phyloP scores from a whole-genome alignment of 2,113 vertebrate genomes.

The Eurystomus gularis region DNA sequence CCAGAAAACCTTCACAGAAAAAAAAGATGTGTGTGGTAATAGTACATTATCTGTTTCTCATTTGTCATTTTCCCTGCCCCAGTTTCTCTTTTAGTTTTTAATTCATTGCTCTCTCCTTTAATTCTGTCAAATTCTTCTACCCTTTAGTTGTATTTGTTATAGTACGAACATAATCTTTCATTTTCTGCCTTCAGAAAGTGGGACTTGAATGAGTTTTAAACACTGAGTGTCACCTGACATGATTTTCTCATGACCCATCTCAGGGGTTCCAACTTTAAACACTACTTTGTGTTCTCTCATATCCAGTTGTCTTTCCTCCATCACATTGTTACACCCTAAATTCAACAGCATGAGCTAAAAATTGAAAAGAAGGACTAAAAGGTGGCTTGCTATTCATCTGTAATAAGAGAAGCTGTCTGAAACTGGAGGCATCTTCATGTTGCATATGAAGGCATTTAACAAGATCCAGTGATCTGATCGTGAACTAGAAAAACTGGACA shows the following conservation, averaged over 20 bases:
- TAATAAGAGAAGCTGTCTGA: background rate
- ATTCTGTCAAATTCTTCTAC: background rate
- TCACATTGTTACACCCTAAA: background rate
- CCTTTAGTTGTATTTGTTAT: background rate
- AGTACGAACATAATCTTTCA: background rate
- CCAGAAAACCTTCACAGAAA: background rate
- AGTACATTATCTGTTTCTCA: background rate
- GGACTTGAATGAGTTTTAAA: background rate
- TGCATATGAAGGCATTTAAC: background rate
- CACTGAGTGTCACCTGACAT: background rate
- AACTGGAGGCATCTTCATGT: background rate
- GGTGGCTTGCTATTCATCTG: background rate
- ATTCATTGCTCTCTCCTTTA: background rate
- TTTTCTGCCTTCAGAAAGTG: background rate
- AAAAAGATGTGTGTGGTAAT: no score
- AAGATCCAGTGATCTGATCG: background rate
- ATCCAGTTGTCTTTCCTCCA: background rate
- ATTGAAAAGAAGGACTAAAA: background rate
- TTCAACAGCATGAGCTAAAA: background rate
- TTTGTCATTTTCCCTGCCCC: accelerated
- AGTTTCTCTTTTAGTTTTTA: background rate
- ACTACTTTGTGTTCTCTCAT: background rate
- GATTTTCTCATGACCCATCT: background rate
- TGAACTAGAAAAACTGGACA: background rate
- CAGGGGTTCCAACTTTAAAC: background rate